Evolutionary conservation across 2,797 vertebrate genomes (phyloP), one percentile per base, ranked within the genome.

Genomic region (Cossypha caffra): DNA sequence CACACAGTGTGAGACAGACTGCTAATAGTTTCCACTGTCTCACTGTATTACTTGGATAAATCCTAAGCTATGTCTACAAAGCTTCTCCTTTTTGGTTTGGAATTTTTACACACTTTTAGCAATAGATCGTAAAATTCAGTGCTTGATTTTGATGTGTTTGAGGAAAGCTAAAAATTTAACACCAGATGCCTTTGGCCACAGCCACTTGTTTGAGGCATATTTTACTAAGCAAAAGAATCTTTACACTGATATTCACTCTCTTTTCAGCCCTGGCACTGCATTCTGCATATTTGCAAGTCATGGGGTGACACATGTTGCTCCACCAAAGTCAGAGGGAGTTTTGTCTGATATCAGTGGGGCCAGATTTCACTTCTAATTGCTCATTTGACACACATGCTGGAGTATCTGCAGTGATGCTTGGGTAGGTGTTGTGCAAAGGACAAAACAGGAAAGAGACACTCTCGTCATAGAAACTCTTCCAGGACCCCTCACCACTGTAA

Each of bases 1-100:
- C 28, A 67, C 48, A 63, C 63, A 90, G 75, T 75, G 92, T 75
- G 89, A 97, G 90, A 95, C 85, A 95, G 90, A 69, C 58, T 92
- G 92, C 81, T 97, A 93, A 94, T 94, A 84, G 95, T 89, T 81
- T 93, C 80, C 45, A 45, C 85, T 94, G 43, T n/a, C 69, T 72
- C 63, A 71, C 21, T 42, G 38, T 69, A 62, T 51, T 84, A 71
- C 95, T 94, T 94, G 76, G 61, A 85, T 93, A 84, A 58, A 93
- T 90, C 59, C 76, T 25, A 76, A 92, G 76, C 68, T n/a, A 3
- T 54, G 42, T 45, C 55, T 88, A 37, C 26, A 25, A 28, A 78
- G 81, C 63, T 47, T 85, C 58, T 75, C 55, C 37, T 75, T 81
- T 86, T 62, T 47, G 50, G 62, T 75, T 66, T 63, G 45, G 28